phyloP scores from a whole-genome alignment of 2,113 vertebrate species.

The Oxyruncus cristatus region DNA sequence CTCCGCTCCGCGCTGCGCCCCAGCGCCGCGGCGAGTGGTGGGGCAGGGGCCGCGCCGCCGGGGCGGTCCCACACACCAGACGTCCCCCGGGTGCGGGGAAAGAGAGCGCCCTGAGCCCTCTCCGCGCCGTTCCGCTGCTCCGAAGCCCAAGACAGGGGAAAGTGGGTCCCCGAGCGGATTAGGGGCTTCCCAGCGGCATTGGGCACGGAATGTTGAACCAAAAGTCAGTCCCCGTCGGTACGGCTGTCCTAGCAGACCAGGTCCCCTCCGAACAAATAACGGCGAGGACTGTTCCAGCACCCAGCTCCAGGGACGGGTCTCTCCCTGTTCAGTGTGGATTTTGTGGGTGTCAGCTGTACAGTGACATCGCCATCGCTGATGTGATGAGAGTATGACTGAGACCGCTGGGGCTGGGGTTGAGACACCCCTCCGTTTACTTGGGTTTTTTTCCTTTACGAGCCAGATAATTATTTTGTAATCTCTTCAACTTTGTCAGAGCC shows the following conservation, averaged over 20 bases:
- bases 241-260: background rate
- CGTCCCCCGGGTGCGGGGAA: background rate
- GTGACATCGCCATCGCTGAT: background rate
- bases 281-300: background rate
- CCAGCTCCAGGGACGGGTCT: background rate
- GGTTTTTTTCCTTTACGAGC: background rate
- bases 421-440: background rate
- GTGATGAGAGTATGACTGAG: background rate
- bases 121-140: background rate
- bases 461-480: conserved; percentile 36
- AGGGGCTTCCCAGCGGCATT: background rate
- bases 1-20: background rate
- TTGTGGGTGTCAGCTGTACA: background rate
- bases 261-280: background rate
- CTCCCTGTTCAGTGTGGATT: background rate
- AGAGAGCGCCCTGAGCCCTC: background rate
- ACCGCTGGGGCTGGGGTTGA: background rate
- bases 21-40: background rate
- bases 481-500: conserved; percentile 38
- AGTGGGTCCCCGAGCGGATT: background rate
- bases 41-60: background rate
- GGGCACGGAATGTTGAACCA: fast-evolving
- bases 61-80: background rate
- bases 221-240: background rate
- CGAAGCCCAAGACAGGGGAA: fast-evolving